Conservation (phyloP, 1,140 invertebrate genomes). For the Sinella curviseta region DNA sequence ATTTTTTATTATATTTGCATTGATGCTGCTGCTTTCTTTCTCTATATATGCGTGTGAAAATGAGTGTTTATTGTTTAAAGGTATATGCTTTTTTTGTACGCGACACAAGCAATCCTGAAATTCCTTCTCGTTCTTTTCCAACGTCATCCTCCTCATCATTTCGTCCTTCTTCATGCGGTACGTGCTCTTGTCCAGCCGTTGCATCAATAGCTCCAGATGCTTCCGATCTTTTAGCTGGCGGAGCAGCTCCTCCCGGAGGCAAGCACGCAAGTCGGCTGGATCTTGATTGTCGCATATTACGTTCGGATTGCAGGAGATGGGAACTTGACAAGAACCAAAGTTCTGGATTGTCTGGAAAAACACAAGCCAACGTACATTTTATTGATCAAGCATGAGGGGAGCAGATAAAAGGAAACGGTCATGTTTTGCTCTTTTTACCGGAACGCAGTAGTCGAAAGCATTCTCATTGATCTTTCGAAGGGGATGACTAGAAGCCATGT, state of each 20-base stretch:
- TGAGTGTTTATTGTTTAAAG: too few relatives aligned
- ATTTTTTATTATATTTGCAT: neutral
- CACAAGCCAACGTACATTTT: neutral
- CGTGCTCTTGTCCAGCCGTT: constrained; percentile 29
- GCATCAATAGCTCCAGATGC: constrained; percentile 28
- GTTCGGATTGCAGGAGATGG: neutral
- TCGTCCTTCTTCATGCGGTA: constrained; percentile 40
- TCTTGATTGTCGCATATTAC: neutral
- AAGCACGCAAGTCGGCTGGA: neutral
- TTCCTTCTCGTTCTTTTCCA: constrained; percentile 43
- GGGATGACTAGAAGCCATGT: neutral
- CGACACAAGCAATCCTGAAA: constrained; percentile 45
- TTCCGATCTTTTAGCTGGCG: constrained; percentile 28
- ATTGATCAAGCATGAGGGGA: neutral
- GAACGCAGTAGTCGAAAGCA: neutral
- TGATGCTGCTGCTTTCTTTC: too few relatives aligned
- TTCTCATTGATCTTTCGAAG: neutral
- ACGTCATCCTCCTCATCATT: constrained; percentile 37
- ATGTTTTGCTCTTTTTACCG: neutral
- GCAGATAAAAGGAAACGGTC: neutral
- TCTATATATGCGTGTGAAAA: too few relatives aligned
- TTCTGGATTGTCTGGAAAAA: neutral
- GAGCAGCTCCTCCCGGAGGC: constrained; percentile 28
- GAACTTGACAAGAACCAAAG: neutral
- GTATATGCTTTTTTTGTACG: constrained; percentile 20